phyloP scores from a whole-genome alignment of 2,888 invertebrate species.

The Strigamia crassipes region DNA sequence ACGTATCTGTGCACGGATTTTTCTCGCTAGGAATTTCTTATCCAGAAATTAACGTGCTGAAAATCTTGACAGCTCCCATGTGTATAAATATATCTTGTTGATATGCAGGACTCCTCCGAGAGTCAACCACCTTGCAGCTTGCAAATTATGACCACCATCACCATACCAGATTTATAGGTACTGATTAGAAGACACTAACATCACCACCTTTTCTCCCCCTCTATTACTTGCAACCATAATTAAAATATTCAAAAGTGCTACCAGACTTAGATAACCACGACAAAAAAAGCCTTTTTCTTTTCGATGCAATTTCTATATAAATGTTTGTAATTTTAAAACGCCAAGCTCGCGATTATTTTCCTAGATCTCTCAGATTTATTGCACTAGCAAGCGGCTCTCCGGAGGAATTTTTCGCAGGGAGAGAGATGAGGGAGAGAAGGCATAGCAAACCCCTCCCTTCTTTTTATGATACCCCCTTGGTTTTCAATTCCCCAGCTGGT shows the following conservation, averaged over 20 bases:
- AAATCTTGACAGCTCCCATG: constrained; percentile 28
- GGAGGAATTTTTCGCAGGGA: constrained; percentile 30
- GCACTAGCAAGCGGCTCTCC: not conserved
- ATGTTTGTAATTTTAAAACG: not conserved
- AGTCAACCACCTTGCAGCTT: constrained; percentile 23
- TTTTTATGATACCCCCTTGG: constrained; percentile 33
- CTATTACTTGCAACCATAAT: not conserved
- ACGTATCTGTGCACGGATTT: constrained; percentile 8
- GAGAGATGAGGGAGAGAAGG: constrained; percentile 20
- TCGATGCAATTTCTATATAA: not conserved
- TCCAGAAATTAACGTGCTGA: not conserved
- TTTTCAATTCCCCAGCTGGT: constrained; percentile 19
- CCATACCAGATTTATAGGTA: not conserved
- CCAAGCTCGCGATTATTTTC: constrained; percentile 26
- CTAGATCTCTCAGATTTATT: constrained; percentile 29
- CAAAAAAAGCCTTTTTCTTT: not conserved
- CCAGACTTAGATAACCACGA: not conserved
- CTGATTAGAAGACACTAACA: constrained; percentile 4
- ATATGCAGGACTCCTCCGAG: constrained; percentile 27
- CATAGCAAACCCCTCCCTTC: constrained; percentile 5
- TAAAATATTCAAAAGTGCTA: not conserved
- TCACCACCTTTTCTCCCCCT: constrained; percentile 13
- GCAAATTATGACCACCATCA: not conserved
- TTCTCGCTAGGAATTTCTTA: constrained; percentile 12
- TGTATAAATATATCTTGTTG: constrained; percentile 7